These are phyloP conservation scores for Drosophila repletoides DNA, from an alignment of 1,140 invertebrate genomes.

Conservation along the genomic window DNA sequence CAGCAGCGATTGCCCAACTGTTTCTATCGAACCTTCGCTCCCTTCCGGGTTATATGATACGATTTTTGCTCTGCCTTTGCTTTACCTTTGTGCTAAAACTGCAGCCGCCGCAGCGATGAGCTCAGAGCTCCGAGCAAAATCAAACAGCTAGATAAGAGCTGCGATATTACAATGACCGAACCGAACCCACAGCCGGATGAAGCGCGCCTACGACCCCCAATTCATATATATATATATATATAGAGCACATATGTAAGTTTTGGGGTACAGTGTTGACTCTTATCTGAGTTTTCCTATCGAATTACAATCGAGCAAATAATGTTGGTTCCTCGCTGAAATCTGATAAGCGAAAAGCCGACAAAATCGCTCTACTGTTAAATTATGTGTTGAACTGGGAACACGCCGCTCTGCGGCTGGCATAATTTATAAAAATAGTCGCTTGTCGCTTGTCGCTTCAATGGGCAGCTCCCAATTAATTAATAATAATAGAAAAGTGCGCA, in stretches of 20 bases:
- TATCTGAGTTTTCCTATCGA: slow-evolving; percentile 65
- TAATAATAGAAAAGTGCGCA: not conserved
- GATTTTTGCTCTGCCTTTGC: slow-evolving; percentile 35
- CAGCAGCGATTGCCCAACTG: too few species aligned
- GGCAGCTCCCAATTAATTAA: slow-evolving; percentile 34
- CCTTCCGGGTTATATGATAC: slow-evolving; percentile 45
- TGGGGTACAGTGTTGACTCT: slow-evolving; percentile 28
- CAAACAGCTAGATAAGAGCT: slow-evolving; percentile 59
- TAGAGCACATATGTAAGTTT: slow-evolving; percentile 41
- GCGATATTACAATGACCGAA: slow-evolving; percentile 1
- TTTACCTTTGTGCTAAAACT: slow-evolving; percentile 42
- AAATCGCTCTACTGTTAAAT: slow-evolving; percentile 78
- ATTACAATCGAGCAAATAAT: slow-evolving; percentile 38
- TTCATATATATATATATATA: not conserved
- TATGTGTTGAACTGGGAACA: slow-evolving; percentile 38
- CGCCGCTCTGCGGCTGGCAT: slow-evolving; percentile 15
- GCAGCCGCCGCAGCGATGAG: slow-evolving; percentile 61
- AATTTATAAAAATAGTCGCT: slow-evolving; percentile 42
- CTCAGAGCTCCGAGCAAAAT: slow-evolving; percentile 56
- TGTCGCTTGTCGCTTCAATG: slow-evolving; percentile 35
- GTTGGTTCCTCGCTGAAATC: slow-evolving; percentile 44
- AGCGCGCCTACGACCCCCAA: slow-evolving; percentile 12
- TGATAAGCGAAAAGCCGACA: slow-evolving; percentile 57
- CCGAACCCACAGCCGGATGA: not conserved
- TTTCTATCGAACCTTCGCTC: not conserved